Evolutionary conservation across 2,888 invertebrate genomes (phyloP).

Genomic region (Shargacucullia verbasci): DNA sequence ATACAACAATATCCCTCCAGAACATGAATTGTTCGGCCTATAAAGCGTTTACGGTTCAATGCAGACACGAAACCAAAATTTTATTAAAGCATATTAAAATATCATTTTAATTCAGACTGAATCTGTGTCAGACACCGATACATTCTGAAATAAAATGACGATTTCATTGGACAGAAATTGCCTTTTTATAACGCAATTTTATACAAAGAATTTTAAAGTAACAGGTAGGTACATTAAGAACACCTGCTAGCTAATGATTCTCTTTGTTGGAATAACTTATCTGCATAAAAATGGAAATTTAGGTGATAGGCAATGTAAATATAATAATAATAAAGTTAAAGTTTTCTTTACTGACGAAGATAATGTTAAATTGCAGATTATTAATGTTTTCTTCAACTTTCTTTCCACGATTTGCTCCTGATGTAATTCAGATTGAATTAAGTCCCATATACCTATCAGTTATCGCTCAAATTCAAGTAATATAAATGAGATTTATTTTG

Average conservation of each 20-base stretch:
- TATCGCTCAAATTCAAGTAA: too few species aligned
- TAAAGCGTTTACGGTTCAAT: too few species aligned
- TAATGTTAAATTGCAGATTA: too few species aligned
- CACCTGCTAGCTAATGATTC: conserved; percentile 65
- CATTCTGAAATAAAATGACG: neutral
- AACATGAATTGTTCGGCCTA: too few species aligned
- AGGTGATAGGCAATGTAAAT: conserved; percentile 7
- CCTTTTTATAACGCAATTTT: conserved; percentile 29
- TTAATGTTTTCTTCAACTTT: too few species aligned
- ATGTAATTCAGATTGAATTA: too few species aligned
- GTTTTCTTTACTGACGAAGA: too few species aligned
- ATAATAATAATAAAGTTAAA: conserved; percentile 2
- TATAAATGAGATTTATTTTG: neutral
- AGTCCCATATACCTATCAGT: too few species aligned
- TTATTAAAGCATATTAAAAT: neutral
- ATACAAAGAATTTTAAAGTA: conserved; percentile 54
- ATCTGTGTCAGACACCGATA: neutral
- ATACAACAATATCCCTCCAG: too few species aligned
- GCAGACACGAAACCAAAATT: too few species aligned
- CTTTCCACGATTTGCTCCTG: too few species aligned
- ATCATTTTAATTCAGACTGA: too few species aligned
- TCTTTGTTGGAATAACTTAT: conserved; percentile 56
- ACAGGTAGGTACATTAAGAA: conserved; percentile 57
- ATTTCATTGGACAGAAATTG: conserved; percentile 5
- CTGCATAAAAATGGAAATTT: conserved; percentile 46